These are phyloP conservation scores for Syncerus caffer DNA, from an alignment of 2,797 vertebrate species.

Conservation along the genomic window DNA sequence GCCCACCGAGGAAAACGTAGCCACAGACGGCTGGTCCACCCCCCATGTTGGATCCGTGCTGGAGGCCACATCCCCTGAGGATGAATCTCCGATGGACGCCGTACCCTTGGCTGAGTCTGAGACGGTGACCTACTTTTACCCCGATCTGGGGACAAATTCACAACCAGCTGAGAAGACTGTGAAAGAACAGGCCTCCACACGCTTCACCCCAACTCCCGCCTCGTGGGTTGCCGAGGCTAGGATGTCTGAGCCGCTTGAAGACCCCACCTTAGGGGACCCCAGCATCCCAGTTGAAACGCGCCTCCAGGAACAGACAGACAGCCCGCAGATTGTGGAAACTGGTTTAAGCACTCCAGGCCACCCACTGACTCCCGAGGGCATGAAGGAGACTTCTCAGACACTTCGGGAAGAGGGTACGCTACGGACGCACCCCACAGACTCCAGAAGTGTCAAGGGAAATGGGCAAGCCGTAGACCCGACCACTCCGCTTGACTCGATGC, in stretches of 20 bases:
- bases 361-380: neutral
- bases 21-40: neutral
- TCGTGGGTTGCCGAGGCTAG: neutral
- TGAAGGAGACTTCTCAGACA: neutral
- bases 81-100: slow-evolving; percentile 40
- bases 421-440: neutral
- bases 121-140: neutral
- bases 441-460: neutral
- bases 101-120: slow-evolving; percentile 35
- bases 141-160: neutral
- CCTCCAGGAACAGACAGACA: neutral
- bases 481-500: neutral
- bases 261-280: neutral
- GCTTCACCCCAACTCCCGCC: neutral
- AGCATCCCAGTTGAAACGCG: neutral
- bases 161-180: neutral
- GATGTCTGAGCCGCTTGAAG: neutral
- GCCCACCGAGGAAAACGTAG: neutral
- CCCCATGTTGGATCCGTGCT: rapidly evolving
- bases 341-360: neutral
- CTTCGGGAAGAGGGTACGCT: neutral
- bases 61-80: neutral
- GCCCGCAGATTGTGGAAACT: rapidly evolving
- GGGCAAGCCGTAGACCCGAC: neutral
- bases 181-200: rapidly evolving